Conservation (phyloP, 1,140 invertebrate species). For the Drosophila serrata region DNA sequence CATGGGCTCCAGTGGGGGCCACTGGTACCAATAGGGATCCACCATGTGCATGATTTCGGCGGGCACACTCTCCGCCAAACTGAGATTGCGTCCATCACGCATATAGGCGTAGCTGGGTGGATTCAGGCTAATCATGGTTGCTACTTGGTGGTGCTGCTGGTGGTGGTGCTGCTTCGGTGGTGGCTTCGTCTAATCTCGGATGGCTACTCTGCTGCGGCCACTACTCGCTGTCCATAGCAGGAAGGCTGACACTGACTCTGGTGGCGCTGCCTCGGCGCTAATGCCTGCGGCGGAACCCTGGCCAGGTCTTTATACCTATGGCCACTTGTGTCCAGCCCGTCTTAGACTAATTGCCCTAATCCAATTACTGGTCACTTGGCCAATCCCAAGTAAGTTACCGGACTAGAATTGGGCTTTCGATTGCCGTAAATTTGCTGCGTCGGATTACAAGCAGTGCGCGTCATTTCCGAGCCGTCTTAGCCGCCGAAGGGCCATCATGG, state of each 20-base stretch:
- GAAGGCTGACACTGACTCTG: slow-evolving; percentile 20
- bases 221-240: slow-evolving; percentile 74
- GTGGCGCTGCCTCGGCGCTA: slow-evolving; percentile 64
- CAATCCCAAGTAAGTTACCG: slow-evolving; percentile 64
- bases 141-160: slow-evolving; percentile 1
- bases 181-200: slow-evolving; percentile 47
- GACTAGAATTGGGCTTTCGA: slow-evolving; percentile 58
- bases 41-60: slow-evolving; percentile 91
- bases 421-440: slow-evolving; percentile 63
- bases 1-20: slow-evolving; percentile 91
- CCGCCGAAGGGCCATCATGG: slow-evolving; percentile 16
- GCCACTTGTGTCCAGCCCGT: slow-evolving; percentile 61
- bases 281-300: slow-evolving; percentile 36
- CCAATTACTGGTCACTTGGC: slow-evolving; percentile 71
- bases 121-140: slow-evolving; percentile 66
- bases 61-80: slow-evolving; percentile 90
- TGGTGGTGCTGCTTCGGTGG: slow-evolving; percentile 43
- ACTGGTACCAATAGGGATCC: slow-evolving; percentile 91
- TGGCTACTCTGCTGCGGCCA: slow-evolving; percentile 38
- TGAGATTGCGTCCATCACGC: slow-evolving; percentile 87
- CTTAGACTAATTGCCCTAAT: slow-evolving; percentile 80
- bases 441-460: slow-evolving; percentile 59
- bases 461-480: slow-evolving; percentile 37
- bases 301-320: slow-evolving; percentile 58
- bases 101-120: slow-evolving; percentile 59